Conservation (phyloP, 2,113 vertebrate species). For the Oophaga pumilio region DNA sequence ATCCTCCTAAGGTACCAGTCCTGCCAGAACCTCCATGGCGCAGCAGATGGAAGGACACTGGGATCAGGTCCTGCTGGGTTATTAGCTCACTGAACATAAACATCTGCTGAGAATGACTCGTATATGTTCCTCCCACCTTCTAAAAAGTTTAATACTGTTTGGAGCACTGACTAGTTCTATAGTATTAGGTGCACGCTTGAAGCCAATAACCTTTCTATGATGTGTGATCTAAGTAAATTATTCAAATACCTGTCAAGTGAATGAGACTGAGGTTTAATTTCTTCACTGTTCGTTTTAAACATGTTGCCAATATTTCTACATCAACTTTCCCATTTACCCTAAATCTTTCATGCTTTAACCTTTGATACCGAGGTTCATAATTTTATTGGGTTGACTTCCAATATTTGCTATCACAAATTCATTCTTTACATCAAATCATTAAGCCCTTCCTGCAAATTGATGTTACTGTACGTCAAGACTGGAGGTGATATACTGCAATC, state of each 20-base stretch:
- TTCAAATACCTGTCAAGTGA: background rate
- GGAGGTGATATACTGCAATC: too few relatives aligned
- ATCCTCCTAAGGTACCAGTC: constrained; percentile 23
- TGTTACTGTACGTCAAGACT: too few relatives aligned
- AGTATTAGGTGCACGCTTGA: background rate
- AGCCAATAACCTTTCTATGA: constrained; percentile 32
- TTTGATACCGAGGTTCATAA: background rate
- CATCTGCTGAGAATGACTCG: constrained; percentile 48
- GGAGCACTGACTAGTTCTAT: background rate
- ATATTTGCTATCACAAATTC: background rate
- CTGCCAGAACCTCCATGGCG: constrained; percentile 51
- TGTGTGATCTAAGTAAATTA: constrained; percentile 16
- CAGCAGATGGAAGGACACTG: constrained; percentile 48
- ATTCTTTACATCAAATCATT: too few relatives aligned
- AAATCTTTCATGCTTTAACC: background rate
- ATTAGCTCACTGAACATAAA: constrained; percentile 50
- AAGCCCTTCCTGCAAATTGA: too few relatives aligned
- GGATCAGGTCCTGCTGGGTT: constrained; percentile 46
- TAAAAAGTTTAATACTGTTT: constrained; percentile 19
- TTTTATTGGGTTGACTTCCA: background rate
- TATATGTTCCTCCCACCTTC: constrained; percentile 36
- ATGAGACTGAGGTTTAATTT: background rate
- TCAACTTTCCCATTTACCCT: background rate
- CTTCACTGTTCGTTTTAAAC: background rate
- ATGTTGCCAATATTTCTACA: background rate